These are phyloP conservation scores for Macropodus opercularis DNA, from an alignment of 2,797 vertebrate species.

Conservation along the genomic window DNA sequence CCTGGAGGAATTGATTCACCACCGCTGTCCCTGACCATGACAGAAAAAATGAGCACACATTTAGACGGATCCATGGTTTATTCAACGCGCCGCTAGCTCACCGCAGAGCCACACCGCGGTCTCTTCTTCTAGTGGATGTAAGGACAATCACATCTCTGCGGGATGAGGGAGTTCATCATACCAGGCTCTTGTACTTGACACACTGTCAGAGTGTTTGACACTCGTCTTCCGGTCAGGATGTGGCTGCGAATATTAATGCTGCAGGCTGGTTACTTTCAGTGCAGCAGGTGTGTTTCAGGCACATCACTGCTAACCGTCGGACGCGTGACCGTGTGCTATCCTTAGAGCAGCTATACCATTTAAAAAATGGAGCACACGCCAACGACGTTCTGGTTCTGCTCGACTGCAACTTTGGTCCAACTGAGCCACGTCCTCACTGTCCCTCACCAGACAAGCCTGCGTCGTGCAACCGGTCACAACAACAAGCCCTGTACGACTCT, in stretches of 20 bases:
- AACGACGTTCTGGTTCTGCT: too few species aligned
- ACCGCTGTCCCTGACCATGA: constrained; percentile 36
- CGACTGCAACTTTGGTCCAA: too few species aligned
- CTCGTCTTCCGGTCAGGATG: constrained; percentile 36
- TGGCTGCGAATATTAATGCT: constrained; percentile 57
- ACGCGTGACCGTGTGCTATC: too few species aligned
- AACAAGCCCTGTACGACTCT: too few species aligned
- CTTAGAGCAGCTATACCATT: too few species aligned
- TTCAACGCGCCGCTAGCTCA: constrained; percentile 49
- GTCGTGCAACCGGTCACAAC: too few species aligned
- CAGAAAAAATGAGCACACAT: constrained; percentile 44
- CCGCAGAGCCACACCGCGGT: constrained; percentile 27
- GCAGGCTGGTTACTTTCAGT: not conserved
- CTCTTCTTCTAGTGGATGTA: constrained; percentile 46
- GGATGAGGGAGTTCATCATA: constrained; percentile 53
- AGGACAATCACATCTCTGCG: constrained; percentile 53
- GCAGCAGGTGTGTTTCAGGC: not conserved
- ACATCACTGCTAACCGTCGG: not conserved
- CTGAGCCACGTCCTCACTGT: too few species aligned
- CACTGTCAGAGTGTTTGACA: constrained; percentile 55
- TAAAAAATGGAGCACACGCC: too few species aligned
- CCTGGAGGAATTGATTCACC: constrained; percentile 48
- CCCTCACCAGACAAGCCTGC: too few species aligned
- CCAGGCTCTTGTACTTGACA: constrained; percentile 50
- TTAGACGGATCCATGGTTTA: constrained; percentile 52